phyloP scores from a whole-genome alignment of 2,797 vertebrate species.

The Urocyon cinereoargenteus region DNA sequence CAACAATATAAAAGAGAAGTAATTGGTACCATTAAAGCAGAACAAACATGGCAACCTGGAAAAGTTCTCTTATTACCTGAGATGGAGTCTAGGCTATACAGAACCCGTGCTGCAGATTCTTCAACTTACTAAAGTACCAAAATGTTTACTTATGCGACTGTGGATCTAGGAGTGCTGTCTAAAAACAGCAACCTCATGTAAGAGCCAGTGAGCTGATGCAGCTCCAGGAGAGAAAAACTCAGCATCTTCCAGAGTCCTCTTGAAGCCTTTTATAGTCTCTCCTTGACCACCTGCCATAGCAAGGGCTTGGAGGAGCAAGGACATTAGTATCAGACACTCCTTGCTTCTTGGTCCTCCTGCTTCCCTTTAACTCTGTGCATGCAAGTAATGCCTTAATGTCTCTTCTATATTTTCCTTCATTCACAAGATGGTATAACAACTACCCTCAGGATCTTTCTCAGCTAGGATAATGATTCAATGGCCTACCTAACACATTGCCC shows the following conservation, averaged over 20 bases:
- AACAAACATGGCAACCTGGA: background rate
- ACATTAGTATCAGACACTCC: background rate
- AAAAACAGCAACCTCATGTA: background rate
- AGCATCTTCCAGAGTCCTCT: background rate
- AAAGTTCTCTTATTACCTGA: background rate
- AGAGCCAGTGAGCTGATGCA: background rate
- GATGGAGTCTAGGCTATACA: background rate
- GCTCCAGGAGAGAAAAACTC: background rate
- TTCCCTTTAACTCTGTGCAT: background rate
- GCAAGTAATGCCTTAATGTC: conserved; percentile 19
- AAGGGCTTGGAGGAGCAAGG: background rate
- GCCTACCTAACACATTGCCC: background rate
- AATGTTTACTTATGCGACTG: background rate
- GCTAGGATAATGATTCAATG: background rate
- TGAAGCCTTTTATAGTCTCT: background rate
- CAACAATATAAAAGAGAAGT: background rate
- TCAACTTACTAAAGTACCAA: background rate
- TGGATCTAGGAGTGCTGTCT: background rate
- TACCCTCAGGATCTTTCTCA: background rate
- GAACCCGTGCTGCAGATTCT: background rate
- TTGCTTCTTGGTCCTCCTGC: background rate
- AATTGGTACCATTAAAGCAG: background rate
- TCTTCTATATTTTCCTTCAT: conserved; percentile 24
- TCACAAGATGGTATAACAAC: conserved; percentile 27
- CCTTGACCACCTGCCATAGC: background rate